Conservation (phyloP, 2,888 invertebrate genomes). For the Hanleya hanleyi region DNA sequence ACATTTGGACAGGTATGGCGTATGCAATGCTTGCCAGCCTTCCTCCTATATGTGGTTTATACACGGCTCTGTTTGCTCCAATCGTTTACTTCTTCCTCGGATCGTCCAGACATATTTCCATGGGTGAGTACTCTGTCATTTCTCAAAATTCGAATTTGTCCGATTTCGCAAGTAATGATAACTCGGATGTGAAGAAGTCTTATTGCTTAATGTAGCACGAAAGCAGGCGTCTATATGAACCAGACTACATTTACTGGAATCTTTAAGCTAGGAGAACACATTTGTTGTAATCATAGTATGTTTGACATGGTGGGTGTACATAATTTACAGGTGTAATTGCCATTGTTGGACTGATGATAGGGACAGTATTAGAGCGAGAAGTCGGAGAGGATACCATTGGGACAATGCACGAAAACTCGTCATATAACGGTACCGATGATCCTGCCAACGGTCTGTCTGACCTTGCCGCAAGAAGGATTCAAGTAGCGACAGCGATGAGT, state of each 20-base stretch:
- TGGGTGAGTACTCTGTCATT: slow-evolving; percentile 76
- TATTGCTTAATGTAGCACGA: too few species aligned
- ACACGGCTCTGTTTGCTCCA: slow-evolving; percentile 93
- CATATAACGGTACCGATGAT: neutral
- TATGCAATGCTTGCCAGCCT: slow-evolving; percentile 74
- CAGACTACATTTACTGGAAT: too few species aligned
- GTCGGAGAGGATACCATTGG: neutral
- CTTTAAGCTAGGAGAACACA: too few species aligned
- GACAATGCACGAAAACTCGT: too few species aligned
- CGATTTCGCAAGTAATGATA: too few species aligned
- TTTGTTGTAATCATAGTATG: too few species aligned
- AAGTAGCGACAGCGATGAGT: slow-evolving; percentile 44
- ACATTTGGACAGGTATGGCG: slow-evolving; percentile 75
- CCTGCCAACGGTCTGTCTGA: neutral
- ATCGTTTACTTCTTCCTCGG: slow-evolving; percentile 88
- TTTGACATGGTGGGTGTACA: too few species aligned
- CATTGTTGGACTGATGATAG: slow-evolving; percentile 90
- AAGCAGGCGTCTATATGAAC: too few species aligned
- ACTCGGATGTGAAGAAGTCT: too few species aligned
- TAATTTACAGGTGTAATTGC: slow-evolving; percentile 77
- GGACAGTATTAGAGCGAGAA: slow-evolving; percentile 79
- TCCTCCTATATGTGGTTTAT: slow-evolving; percentile 76
- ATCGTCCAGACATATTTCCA: slow-evolving; percentile 89
- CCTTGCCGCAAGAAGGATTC: slow-evolving; percentile 30
- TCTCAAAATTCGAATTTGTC: too few species aligned